These are phyloP conservation scores for Muscicapa comitata DNA, from an alignment of 2,797 vertebrate species.

Conservation along the genomic window DNA sequence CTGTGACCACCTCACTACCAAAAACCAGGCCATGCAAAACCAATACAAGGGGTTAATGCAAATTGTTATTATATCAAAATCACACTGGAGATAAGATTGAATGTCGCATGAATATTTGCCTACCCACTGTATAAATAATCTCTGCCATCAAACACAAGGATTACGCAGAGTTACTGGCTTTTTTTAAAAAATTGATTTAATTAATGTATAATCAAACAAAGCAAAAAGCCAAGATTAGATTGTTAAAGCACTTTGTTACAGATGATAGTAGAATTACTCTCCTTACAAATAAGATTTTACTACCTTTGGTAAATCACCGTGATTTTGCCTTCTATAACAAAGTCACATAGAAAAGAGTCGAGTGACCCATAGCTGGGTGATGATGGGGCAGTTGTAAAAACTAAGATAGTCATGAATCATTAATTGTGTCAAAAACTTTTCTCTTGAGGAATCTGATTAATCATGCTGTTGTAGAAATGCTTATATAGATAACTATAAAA, in stretches of 20 bases:
- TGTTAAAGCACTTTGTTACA: neutral
- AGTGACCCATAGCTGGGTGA: neutral
- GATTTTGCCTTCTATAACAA: neutral
- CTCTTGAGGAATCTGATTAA: neutral
- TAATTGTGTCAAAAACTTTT: neutral
- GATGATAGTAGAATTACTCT: neutral
- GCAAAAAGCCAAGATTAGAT: neutral
- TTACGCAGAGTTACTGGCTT: neutral
- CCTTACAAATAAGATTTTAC: neutral
- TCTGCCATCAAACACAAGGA: constrained; percentile 11
- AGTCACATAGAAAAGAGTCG: neutral
- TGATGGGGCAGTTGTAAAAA: neutral
- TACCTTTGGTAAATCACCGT: neutral
- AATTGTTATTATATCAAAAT: constrained; percentile 3
- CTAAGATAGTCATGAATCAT: neutral
- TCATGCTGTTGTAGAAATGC: neutral
- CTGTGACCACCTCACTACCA: too few species aligned
- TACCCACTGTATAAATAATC: constrained; percentile 21
- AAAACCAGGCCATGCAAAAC: neutral
- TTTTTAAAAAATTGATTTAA: neutral
- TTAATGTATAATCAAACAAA: constrained; percentile 44
- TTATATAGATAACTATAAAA: neutral
- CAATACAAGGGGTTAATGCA: neutral
- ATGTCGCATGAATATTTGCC: neutral
- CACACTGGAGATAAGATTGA: neutral